Percentiles rank a stretch among this genome's conserved stretches.
Evolutionary conservation across 2,888 invertebrate species (phyloP).

Genomic region (Notodonta dromedarius): DNA sequence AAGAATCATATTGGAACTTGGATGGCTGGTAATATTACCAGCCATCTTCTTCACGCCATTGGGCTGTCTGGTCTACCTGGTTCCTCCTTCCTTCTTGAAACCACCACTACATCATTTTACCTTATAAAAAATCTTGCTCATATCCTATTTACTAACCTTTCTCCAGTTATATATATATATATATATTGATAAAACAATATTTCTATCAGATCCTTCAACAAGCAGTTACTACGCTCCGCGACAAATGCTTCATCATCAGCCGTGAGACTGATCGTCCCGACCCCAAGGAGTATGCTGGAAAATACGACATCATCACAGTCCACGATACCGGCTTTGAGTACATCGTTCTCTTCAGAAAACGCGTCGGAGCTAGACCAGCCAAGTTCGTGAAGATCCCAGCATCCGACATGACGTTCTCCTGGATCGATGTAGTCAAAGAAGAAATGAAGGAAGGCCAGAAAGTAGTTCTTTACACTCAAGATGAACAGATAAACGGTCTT

Average conservation of each 20-base stretch:
- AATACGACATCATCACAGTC: constrained; percentile 77
- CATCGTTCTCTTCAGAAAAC: constrained; percentile 81
- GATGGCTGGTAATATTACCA: too few relatives aligned
- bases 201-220: constrained; percentile 66
- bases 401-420: constrained; percentile 69
- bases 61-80: too few relatives aligned
- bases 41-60: too few relatives aligned
- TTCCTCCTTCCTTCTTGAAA: too few relatives aligned
- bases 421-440: constrained; percentile 81
- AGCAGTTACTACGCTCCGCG: constrained; percentile 77
- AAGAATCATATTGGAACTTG: too few relatives aligned
- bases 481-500: constrained; percentile 89
- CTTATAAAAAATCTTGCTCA: neutral
- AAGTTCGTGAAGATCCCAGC: constrained; percentile 75
- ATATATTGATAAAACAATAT: neutral
- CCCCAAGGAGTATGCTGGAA: constrained; percentile 65
- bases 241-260: constrained; percentile 85
- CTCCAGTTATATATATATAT: neutral
- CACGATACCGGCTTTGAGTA: constrained; percentile 79
- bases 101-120: too few relatives aligned
- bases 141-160: neutral
- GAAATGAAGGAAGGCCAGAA: constrained; percentile 73
- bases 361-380: constrained; percentile 69
- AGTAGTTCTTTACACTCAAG: constrained; percentile 87
- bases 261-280: constrained; percentile 82